Conservation (phyloP, 1,140 invertebrate species). For the Drosophila repleta region DNA sequence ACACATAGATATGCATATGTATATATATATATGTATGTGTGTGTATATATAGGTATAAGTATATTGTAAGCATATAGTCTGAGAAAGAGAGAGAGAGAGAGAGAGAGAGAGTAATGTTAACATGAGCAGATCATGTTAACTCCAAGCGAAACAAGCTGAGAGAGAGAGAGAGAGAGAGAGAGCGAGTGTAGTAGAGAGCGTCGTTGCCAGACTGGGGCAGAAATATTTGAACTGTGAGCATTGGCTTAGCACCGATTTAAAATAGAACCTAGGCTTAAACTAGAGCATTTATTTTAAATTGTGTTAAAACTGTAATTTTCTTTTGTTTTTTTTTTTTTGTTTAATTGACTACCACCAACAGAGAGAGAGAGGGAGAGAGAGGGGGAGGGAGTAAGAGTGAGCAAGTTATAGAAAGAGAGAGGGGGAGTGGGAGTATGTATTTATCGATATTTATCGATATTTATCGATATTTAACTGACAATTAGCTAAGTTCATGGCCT, state of each 20-base stretch:
- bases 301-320: slow-evolving; percentile 25
- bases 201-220: slow-evolving; percentile 22
- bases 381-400: neutral
- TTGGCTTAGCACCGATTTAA: slow-evolving; percentile 67
- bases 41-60: slow-evolving; percentile 11
- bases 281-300: slow-evolving; percentile 50
- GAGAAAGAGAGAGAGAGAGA: neutral
- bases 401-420: neutral
- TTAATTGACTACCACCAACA: slow-evolving; percentile 61
- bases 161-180: neutral
- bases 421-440: neutral
- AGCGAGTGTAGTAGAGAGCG: slow-evolving; percentile 15
- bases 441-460: slow-evolving; percentile 61
- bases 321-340: slow-evolving; percentile 15
- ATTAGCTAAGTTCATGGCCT: slow-evolving; percentile 16
- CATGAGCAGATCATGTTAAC: too few species aligned
- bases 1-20: slow-evolving; percentile 6
- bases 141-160: too few species aligned
- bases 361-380: neutral
- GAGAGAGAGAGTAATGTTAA: too few species aligned
- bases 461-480: slow-evolving; percentile 61
- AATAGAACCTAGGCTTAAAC: slow-evolving; percentile 71
- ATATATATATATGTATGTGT: slow-evolving; percentile 28
- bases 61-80: slow-evolving; percentile 32
- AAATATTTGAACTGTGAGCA: slow-evolving; percentile 29